phyloP scores from a whole-genome alignment of 2,797 vertebrate genomes.

The Buceros bicornis region DNA sequence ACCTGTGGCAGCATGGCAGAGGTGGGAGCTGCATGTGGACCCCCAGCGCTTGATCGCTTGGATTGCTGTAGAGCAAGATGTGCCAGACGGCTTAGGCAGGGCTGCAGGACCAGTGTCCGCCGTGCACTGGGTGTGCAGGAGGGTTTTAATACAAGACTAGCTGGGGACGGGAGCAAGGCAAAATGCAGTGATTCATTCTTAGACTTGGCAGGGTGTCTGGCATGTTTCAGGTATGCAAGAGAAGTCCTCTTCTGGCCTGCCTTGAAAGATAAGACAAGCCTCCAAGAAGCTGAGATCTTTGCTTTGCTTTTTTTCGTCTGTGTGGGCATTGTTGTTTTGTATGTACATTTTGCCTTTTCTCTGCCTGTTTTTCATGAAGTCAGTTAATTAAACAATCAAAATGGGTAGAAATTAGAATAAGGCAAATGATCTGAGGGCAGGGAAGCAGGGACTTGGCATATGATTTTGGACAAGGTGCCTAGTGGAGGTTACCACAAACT shows the following conservation, averaged over 20 bases:
- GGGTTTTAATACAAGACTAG: not conserved
- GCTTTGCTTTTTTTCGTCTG: not conserved
- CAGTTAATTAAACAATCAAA: not conserved
- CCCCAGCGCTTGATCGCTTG: not conserved
- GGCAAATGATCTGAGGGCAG: not conserved
- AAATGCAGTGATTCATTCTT: not conserved
- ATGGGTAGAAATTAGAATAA: not conserved
- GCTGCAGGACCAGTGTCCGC: not conserved
- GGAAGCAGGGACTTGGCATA: not conserved
- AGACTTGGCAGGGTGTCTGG: not conserved
- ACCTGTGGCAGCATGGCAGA: not conserved
- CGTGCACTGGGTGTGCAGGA: not conserved
- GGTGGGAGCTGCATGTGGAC: accelerated
- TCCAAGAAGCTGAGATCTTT: not conserved
- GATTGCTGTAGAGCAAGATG: not conserved
- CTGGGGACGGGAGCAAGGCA: not conserved
- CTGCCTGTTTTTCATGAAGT: not conserved
- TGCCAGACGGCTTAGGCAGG: not conserved
- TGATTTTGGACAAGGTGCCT: not conserved
- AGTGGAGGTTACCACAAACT: not conserved
- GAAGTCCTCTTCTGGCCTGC: not conserved
- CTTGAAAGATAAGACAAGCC: not conserved
- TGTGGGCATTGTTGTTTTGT: not conserved
- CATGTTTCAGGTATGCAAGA: not conserved
- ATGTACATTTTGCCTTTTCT: not conserved